Evolutionary conservation across 2,888 invertebrate genomes (phyloP).

Genomic region (Orchestes rusci): DNA sequence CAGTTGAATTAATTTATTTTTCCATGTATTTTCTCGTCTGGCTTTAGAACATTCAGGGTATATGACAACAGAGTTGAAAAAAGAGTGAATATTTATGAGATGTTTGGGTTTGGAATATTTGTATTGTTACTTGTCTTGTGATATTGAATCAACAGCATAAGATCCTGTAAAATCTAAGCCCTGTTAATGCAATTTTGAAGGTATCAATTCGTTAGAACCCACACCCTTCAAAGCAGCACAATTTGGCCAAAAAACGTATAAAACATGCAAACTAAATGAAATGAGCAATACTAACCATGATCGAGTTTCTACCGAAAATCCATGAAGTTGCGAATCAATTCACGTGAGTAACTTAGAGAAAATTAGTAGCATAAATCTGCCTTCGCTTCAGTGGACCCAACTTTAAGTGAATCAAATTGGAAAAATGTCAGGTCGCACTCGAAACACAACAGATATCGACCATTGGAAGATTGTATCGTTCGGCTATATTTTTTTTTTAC

Average conservation of each 20-base stretch:
- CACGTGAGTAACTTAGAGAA: slow-evolving; percentile 27
- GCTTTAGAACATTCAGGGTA: too few species aligned
- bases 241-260: background rate
- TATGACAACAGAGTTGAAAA: too few species aligned
- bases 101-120: too few species aligned
- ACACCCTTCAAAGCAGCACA: slow-evolving; percentile 5
- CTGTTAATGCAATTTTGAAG: background rate
- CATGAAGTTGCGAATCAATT: slow-evolving; percentile 33
- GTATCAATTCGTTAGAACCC: background rate
- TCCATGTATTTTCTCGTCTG: too few species aligned
- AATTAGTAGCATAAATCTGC: slow-evolving; percentile 37
- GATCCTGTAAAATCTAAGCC: background rate
- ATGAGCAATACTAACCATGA: slow-evolving; percentile 35
- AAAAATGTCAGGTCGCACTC: too few species aligned
- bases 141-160: background rate
- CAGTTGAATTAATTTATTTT: too few species aligned
- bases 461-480: slow-evolving; percentile 33
- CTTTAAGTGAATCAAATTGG: too few species aligned
- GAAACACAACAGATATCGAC: too few species aligned
- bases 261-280: slow-evolving; percentile 19
- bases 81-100: too few species aligned
- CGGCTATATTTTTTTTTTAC: too few species aligned
- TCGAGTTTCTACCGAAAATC: slow-evolving; percentile 37
- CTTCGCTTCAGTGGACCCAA: slow-evolving; percentile 38
- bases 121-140: background rate